Conservation (phyloP, 2,888 invertebrate genomes). For the Hyposoter dolosus region DNA sequence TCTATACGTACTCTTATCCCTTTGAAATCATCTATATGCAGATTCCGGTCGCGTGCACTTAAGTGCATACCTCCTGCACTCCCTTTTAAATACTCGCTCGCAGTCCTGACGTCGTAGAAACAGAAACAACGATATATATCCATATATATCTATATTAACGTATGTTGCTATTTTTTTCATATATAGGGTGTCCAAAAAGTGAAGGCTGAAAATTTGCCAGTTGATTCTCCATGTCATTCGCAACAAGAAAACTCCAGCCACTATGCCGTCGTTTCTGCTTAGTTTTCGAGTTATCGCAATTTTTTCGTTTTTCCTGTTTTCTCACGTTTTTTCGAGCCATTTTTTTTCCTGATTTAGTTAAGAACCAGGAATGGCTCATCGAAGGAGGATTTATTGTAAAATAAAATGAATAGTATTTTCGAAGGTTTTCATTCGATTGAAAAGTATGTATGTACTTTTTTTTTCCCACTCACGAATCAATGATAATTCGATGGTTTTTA, state of each 20-base stretch:
- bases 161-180: not conserved
- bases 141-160: slow-evolving; percentile 1
- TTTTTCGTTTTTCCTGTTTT: not conserved
- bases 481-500: not conserved
- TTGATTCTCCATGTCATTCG: not conserved
- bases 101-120: not conserved
- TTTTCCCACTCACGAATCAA: not conserved
- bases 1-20: slow-evolving; percentile 54
- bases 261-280: not conserved
- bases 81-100: slow-evolving; percentile 51
- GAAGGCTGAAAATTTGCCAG: not conserved
- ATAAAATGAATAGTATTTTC: not conserved
- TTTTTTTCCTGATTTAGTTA: not conserved
- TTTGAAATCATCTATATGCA: slow-evolving; percentile 71
- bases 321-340: not conserved
- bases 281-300: not conserved
- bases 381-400: not conserved
- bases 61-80: slow-evolving; percentile 68
- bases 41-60: slow-evolving; percentile 75
- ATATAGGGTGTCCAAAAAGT: not conserved
- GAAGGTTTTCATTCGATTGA: not conserved
- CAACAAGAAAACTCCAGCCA: not conserved
- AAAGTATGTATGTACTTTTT: not conserved
- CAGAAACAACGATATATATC: slow-evolving; percentile 21
- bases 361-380: not conserved